These are phyloP conservation scores for Zaprionus lineosus DNA, from an alignment of 2,888 invertebrate genomes.

Conservation along the genomic window DNA sequence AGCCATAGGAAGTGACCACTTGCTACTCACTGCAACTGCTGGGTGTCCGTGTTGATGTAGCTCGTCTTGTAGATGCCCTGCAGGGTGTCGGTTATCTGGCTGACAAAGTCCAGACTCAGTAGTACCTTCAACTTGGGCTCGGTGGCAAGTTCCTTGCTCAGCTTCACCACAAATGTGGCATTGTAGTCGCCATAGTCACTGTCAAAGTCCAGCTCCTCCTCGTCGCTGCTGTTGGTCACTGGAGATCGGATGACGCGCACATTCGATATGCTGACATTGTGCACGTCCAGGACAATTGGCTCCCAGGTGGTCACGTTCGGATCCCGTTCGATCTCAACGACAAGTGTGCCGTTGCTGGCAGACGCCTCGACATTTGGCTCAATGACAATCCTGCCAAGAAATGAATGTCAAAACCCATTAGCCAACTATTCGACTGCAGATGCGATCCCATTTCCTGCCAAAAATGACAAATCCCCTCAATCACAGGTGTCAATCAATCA, in stretches of 20 bases:
- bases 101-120: slow-evolving; percentile 84
- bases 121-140: slow-evolving; percentile 80
- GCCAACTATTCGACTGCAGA: slow-evolving; percentile 23
- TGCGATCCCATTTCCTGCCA: slow-evolving; percentile 56
- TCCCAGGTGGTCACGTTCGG: slow-evolving; percentile 69
- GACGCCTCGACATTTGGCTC: slow-evolving; percentile 81
- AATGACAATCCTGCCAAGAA: slow-evolving; percentile 77
- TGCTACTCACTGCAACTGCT: slow-evolving; percentile 81
- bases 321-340: slow-evolving; percentile 80
- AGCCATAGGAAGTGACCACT: neutral
- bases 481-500: slow-evolving; percentile 69
- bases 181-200: slow-evolving; percentile 80
- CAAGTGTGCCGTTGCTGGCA: slow-evolving; percentile 79
- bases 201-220: slow-evolving; percentile 79
- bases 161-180: slow-evolving; percentile 76
- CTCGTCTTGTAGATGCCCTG: slow-evolving; percentile 85
- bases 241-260: slow-evolving; percentile 72
- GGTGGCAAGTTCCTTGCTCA: slow-evolving; percentile 60
- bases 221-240: slow-evolving; percentile 49
- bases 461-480: slow-evolving; percentile 57
- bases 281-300: slow-evolving; percentile 82
- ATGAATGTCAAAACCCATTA: slow-evolving; percentile 16
- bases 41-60: slow-evolving; percentile 82
- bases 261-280: slow-evolving; percentile 81
- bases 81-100: slow-evolving; percentile 84